phyloP scores from a whole-genome alignment of 2,113 vertebrate genomes.

The Onychostruthus taczanowskii region DNA sequence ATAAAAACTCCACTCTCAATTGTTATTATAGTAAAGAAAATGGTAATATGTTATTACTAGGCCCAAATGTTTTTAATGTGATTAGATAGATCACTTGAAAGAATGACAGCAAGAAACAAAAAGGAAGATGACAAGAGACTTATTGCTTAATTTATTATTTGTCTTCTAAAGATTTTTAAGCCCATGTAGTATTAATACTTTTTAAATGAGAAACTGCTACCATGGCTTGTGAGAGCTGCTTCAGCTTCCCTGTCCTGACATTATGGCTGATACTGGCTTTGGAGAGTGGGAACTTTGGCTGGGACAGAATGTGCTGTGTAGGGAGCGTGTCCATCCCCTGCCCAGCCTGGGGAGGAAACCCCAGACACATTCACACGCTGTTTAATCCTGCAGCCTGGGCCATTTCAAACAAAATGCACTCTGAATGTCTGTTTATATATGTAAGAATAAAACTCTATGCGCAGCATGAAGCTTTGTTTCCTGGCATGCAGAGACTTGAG shows the following conservation, averaged over 20 bases:
- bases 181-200: not conserved
- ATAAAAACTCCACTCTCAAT: not conserved
- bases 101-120: not conserved
- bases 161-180: not conserved
- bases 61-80: not conserved
- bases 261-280: not conserved
- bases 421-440: not conserved
- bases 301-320: not conserved
- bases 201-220: not conserved
- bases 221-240: not conserved
- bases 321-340: not conserved
- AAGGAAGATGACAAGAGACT: not conserved
- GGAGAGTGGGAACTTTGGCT: not conserved
- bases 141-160: not conserved
- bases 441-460: not conserved
- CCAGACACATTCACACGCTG: rapidly evolving
- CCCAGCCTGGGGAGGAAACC: not conserved
- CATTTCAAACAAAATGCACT: not conserved
- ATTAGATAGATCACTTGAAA: not conserved
- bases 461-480: not conserved
- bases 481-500: not conserved
- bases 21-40: not conserved
- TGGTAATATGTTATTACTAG: not conserved
- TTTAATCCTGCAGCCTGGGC: not conserved
- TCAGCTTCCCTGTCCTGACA: not conserved